These are phyloP conservation scores for Leptinotarsa peninsularis DNA, from an alignment of 2,888 invertebrate genomes.

Conservation along the genomic window DNA sequence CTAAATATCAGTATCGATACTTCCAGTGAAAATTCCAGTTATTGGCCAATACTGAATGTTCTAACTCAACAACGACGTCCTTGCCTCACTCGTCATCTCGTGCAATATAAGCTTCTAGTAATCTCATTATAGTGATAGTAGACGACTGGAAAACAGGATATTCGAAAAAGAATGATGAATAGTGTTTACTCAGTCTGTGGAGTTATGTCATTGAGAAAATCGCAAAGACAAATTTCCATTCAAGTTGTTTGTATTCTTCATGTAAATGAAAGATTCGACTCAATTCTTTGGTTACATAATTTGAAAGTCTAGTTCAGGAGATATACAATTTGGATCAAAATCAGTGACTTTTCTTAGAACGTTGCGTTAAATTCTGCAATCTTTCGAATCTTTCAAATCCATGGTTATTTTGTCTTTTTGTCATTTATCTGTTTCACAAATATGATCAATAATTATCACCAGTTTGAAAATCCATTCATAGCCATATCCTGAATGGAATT, in stretches of 20 bases:
- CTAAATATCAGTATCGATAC: too few relatives aligned
- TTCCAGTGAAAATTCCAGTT: neutral
- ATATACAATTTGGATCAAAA: neutral
- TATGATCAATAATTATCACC: too few relatives aligned
- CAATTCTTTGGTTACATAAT: neutral
- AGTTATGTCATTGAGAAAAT: constrained; percentile 39
- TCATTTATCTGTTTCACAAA: too few relatives aligned
- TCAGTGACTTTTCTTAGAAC: too few relatives aligned
- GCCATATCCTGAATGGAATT: too few relatives aligned
- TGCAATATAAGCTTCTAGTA: constrained; percentile 35
- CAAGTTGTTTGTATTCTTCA: neutral
- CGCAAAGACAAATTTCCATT: constrained; percentile 22
- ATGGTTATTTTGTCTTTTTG: too few relatives aligned
- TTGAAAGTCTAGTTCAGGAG: neutral
- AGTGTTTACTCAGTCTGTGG: constrained; percentile 33
- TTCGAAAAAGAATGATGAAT: constrained; percentile 22
- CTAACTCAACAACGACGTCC: constrained; percentile 1
- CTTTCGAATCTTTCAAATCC: too few relatives aligned
- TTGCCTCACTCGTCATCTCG: constrained; percentile 29
- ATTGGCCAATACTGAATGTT: constrained; percentile 2
- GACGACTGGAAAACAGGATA: constrained; percentile 38
- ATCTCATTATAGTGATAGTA: constrained; percentile 32
- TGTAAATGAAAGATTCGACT: neutral
- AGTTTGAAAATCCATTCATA: too few relatives aligned
- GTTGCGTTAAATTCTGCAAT: too few relatives aligned